phyloP scores from a whole-genome alignment of 2,113 vertebrate genomes.

The Sylvilagus bachmani region DNA sequence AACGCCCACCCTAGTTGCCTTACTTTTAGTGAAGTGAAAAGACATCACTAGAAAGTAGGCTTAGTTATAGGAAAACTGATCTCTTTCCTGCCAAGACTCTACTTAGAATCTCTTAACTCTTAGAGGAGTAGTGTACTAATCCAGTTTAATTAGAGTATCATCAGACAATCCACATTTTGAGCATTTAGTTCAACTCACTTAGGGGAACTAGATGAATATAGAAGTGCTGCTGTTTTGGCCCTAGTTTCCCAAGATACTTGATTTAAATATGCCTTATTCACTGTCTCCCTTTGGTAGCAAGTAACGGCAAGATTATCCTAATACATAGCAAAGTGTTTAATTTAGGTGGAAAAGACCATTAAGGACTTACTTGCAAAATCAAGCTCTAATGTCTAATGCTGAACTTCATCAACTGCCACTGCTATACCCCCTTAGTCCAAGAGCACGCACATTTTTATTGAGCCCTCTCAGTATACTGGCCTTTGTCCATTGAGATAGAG shows the following conservation, averaged over 20 bases:
- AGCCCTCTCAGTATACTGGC: not conserved
- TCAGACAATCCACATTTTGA: constrained; percentile 12
- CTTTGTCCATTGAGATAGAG: constrained; percentile 40
- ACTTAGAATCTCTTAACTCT: constrained; percentile 13
- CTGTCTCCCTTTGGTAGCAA: constrained; percentile 29
- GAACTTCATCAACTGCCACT: not conserved
- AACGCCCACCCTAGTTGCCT: not conserved
- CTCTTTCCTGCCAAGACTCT: constrained; percentile 45
- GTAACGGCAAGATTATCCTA: constrained; percentile 6
- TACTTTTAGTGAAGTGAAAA: constrained; percentile 52
- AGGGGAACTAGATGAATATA: not conserved
- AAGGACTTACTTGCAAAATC: constrained; percentile 58
- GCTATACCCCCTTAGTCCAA: not conserved
- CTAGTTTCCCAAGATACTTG: constrained; percentile 40
- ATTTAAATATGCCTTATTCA: constrained; percentile 59
- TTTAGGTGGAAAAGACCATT: constrained; percentile 45
- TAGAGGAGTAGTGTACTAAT: not conserved
- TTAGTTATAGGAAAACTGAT: constrained; percentile 47
- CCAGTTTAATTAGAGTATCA: not conserved
- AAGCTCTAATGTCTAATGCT: not conserved
- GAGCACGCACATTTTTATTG: not conserved
- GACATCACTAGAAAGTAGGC: constrained; percentile 7
- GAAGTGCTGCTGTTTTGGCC: constrained; percentile 1
- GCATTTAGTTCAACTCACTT: not conserved
- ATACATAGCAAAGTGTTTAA: constrained; percentile 38